phyloP scores from a whole-genome alignment of 2,888 invertebrate species.

The Salticus scenicus region DNA sequence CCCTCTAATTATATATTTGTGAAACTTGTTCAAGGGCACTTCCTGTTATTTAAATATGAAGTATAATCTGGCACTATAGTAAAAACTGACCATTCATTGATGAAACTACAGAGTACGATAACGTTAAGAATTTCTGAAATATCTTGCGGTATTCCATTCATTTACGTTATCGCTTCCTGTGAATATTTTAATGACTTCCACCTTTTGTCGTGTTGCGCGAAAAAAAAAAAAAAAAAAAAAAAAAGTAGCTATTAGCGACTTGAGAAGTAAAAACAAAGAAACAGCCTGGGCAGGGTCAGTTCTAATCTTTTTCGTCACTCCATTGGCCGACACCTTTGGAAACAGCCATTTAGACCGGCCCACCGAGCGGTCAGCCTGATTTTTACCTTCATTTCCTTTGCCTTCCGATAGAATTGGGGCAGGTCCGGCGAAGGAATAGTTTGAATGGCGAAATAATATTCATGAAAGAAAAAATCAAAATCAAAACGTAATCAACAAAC shows the following conservation, averaged over 20 bases:
- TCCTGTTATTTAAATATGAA: no score
- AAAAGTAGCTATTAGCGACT: constrained; percentile 1
- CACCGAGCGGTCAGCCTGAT: background rate
- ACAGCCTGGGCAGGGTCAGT: constrained; percentile 1
- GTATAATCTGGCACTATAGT: no score
- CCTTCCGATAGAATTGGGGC: constrained; percentile 16
- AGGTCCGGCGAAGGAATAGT: background rate
- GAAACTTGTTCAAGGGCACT: no score
- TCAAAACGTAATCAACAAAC: constrained; percentile 4
- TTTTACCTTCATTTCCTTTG: constrained; percentile 12
- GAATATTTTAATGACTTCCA: constrained; percentile 5
- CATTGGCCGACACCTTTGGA: constrained; percentile 6
- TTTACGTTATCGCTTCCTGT: background rate
- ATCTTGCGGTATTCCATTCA: background rate
- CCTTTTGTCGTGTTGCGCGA: constrained; percentile 5
- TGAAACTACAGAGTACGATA: no score
- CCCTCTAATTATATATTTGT: no score
- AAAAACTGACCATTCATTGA: no score
- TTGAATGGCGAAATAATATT: constrained; percentile 16
- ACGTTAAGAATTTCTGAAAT: no score
- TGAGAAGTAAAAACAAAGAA: background rate
- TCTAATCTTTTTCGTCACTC: background rate
- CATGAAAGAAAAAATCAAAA: background rate
- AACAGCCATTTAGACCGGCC: background rate
- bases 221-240: background rate